phyloP scores from a whole-genome alignment of 2,797 vertebrate genomes.

The Cheracebus regulus region DNA sequence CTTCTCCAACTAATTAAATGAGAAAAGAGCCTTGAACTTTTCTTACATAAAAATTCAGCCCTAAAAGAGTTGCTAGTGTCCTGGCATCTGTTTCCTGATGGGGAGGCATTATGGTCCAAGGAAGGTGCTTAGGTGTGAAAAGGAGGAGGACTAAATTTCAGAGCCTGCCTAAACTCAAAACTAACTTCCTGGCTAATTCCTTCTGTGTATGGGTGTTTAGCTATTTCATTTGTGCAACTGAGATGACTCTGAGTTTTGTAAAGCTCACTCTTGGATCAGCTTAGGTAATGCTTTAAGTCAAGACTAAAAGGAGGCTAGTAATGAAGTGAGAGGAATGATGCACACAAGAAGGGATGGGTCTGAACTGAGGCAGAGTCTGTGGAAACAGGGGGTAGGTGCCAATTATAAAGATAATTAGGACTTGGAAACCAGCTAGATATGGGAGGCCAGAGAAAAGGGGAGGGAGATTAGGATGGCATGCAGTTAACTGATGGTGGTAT shows the following conservation, averaged over 20 bases:
- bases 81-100: neutral
- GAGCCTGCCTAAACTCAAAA: neutral
- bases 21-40: slow-evolving; percentile 11
- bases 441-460: neutral
- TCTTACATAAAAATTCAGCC: neutral
- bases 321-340: neutral
- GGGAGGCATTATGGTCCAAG: neutral
- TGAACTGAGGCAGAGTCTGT: neutral
- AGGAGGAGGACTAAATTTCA: neutral
- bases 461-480: neutral
- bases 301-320: neutral
- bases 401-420: neutral
- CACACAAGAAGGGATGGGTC: neutral
- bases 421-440: neutral
- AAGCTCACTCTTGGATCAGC: neutral
- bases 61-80: neutral
- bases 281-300: neutral
- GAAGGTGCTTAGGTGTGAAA: neutral
- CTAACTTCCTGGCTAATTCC: neutral
- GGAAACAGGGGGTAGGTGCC: neutral
- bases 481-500: neutral
- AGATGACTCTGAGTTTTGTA: neutral
- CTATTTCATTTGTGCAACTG: neutral
- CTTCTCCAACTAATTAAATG: slow-evolving; percentile 2
- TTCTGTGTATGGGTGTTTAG: neutral